Percentiles rank a stretch among this genome's conserved stretches.
Evolutionary conservation across 1,140 invertebrate species (phyloP).

Genomic region (Trachymyrmex cornetzi): DNA sequence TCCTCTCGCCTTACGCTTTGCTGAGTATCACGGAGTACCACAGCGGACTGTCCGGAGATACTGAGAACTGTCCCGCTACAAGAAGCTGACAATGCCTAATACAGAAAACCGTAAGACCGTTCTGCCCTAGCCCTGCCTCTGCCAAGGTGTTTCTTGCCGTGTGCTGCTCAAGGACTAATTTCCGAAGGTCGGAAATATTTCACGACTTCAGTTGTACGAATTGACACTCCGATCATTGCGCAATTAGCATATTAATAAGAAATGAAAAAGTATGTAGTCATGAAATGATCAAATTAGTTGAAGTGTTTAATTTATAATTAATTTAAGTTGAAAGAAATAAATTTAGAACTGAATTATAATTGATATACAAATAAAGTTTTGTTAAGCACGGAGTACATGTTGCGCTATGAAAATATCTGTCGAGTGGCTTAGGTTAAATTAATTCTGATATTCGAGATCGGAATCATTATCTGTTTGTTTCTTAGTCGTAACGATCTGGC

Average conservation of each 20-base stretch:
- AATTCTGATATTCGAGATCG: conserved; percentile 8
- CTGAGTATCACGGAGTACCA: conserved; percentile 50
- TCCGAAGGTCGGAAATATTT: conserved; percentile 59
- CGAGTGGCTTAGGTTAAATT: not conserved
- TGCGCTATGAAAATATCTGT: conserved; percentile 1
- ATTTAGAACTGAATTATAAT: not conserved
- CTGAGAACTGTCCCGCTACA: conserved; percentile 78
- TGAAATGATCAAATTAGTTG: not conserved
- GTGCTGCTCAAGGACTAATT: conserved; percentile 62
- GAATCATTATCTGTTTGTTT: not conserved
- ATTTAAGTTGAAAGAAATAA: not conserved
- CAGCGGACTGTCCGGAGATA: conserved; percentile 69
- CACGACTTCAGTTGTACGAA: not conserved
- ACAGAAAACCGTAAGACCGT: conserved; percentile 83
- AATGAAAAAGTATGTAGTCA: not conserved
- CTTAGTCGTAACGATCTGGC: conserved; percentile 18
- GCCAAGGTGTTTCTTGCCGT: conserved; percentile 64
- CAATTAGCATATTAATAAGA: not conserved
- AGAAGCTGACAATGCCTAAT: conserved; percentile 84
- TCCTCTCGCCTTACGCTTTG: conserved; percentile 69
- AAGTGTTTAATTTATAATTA: not conserved
- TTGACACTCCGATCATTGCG: not conserved
- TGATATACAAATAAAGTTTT: not conserved
- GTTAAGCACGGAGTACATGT: not conserved
- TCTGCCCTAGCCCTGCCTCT: conserved; percentile 61